Evolutionary conservation across 2,797 vertebrate species (phyloP).

Genomic region (Phaenicophaeus curvirostris): DNA sequence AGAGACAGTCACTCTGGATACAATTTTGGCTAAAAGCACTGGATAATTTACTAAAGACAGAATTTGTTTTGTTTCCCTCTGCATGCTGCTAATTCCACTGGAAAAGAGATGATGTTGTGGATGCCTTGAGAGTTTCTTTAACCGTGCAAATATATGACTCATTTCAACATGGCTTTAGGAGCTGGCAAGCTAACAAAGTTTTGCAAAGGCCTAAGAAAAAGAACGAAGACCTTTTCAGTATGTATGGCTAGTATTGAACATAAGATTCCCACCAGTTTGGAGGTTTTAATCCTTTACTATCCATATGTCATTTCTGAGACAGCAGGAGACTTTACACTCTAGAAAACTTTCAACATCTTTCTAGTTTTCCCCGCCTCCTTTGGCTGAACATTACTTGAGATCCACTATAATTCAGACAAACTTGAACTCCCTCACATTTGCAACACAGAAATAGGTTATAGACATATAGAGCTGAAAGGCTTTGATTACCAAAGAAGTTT

Average conservation of each 20-base stretch:
- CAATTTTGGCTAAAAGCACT: not conserved
- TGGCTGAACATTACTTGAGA: not conserved
- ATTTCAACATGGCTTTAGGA: not conserved
- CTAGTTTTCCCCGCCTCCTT: not conserved
- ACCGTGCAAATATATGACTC: not conserved
- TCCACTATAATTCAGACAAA: not conserved
- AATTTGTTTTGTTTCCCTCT: not conserved
- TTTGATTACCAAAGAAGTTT: not conserved
- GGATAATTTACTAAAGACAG: not conserved
- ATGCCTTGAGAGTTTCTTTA: not conserved
- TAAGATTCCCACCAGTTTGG: not conserved
- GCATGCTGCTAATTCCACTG: not conserved
- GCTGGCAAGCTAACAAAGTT: not conserved
- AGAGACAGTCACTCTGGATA: not conserved
- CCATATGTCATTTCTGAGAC: not conserved
- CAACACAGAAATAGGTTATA: not conserved
- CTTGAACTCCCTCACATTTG: not conserved
- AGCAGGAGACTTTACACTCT: not conserved
- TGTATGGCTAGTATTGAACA: not conserved
- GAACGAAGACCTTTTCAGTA: not conserved
- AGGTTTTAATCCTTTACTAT: not conserved
- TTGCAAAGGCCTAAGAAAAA: not conserved
- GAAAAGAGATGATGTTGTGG: not conserved
- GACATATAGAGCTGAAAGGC: not conserved
- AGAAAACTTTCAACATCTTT: not conserved